These are phyloP conservation scores for Parnassius mnemosyne DNA, from an alignment of 2,888 invertebrate genomes.

Conservation along the genomic window DNA sequence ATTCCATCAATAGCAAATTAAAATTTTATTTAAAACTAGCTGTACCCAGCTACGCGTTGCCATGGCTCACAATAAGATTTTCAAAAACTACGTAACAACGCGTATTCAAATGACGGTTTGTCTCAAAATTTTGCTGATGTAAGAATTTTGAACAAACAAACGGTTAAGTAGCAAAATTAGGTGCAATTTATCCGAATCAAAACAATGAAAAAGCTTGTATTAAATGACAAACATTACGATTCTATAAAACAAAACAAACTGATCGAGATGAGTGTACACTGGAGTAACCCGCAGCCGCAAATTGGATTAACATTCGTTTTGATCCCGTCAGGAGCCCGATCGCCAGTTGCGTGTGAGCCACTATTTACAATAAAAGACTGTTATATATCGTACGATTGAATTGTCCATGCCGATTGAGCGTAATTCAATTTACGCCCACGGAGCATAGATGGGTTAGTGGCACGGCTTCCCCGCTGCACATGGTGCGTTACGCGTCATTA, in stretches of 20 bases:
- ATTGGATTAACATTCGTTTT: conserved; percentile 36
- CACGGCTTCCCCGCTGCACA: conserved; percentile 38
- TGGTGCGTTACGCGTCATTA: conserved; percentile 3
- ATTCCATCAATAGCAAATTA: no score
- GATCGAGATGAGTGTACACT: not conserved
- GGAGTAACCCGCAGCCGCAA: conserved; percentile 17
- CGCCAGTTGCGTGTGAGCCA: conserved; percentile 28
- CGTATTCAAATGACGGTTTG: no score
- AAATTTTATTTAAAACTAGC: no score
- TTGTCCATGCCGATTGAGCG: conserved; percentile 35
- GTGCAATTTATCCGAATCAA: no score
- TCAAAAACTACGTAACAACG: no score
- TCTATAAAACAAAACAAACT: not conserved
- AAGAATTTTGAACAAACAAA: no score
- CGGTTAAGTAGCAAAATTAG: no score
- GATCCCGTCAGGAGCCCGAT: conserved; percentile 28
- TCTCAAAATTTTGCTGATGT: no score
- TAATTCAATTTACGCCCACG: conserved; percentile 47
- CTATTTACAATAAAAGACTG: conserved; percentile 34
- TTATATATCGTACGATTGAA: conserved; percentile 30
- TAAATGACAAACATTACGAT: no score
- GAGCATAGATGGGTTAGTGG: conserved; percentile 48
- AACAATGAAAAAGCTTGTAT: no score
- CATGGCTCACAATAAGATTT: no score
- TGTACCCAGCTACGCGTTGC: no score